Base-by-base conservation (phyloP, 2,113 vertebrate species). In the Labeo catla region DNA sequence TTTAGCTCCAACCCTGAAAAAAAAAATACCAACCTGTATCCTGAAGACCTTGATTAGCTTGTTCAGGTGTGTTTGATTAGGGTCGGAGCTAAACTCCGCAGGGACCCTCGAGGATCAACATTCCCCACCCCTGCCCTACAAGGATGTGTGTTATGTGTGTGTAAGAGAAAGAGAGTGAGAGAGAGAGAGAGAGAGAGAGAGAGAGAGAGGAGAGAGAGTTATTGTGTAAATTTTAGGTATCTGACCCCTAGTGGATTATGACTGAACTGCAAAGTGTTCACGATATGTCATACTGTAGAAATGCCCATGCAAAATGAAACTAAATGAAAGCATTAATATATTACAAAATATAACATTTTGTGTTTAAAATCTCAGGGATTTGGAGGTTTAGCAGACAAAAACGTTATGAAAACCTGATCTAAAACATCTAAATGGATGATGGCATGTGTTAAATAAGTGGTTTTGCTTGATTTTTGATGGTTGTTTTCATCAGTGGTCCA, bases 401-500 rank as follows among this genome's bases (percentile, higher is more conserved):
- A 39, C 1, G n/a, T 45, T 21, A 8, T 43, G 8, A 73, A 47
- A 47, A 23, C 43, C 43, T 23, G 43, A 49, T 72, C 39, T 72
- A 45, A 72, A 72, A 45, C 39, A 45, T 72, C 34, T 39, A 16
- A 9, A 8, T 21, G 16, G 16, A 10, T 16, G 68, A 70, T 43
- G 16, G 10, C 8, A 7, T 19, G 36, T 21, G 36, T 23, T 21
- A 15, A 39, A 0, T 36, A 19, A 54, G 4, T 61, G 15, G 2
- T 47, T 47, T 66, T 7, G 66, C 54, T 10, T 80, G 36, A n/a
- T 43, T 76, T 73, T 65, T 86, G n/a, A n/a, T 23, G 6, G 16
- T 8, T 76, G 2, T 36, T 13, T 36, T 57, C 23, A 50, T 8
- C 92, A 96, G 96, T 79, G 91, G 92, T 0, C 90, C 91, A 77